A percentile compares a stretch with the other conserved stretches of the same genome.
phyloP scores from a whole-genome alignment of 1,140 invertebrate genomes.

The Drosophila mojavensis region DNA sequence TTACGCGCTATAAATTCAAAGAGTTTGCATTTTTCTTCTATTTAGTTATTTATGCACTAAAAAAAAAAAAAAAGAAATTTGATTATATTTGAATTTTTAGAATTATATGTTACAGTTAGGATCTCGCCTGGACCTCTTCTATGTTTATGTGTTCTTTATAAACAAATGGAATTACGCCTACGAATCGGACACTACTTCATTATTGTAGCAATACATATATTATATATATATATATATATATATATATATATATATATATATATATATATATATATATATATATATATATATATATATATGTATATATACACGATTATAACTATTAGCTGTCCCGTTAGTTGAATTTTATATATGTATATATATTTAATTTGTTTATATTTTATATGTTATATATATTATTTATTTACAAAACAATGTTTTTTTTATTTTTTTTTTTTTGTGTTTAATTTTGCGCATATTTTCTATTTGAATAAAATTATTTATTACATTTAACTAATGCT shows the following conservation, averaged over 20 bases:
- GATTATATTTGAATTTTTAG: conserved; percentile 7
- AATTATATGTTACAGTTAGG: conserved; percentile 34
- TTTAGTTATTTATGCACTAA: conserved; percentile 50
- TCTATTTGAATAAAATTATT: conserved; percentile 20
- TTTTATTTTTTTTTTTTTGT: not conserved
- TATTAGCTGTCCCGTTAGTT: too few relatives aligned
- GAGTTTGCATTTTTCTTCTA: conserved; percentile 47
- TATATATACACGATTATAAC: conserved; percentile 27
- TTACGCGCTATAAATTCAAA: conserved; percentile 78
- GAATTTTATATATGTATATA: conserved; percentile 11
- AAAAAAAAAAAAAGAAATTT: conserved; percentile 53
- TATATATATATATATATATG: conserved; percentile 23
- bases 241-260: too few relatives aligned
- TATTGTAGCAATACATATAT: conserved; percentile 43
- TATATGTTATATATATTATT: conserved; percentile 12
- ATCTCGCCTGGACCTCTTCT: conserved; percentile 47
- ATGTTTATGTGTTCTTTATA: conserved; percentile 42
- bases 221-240: too few relatives aligned
- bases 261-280: too few relatives aligned
- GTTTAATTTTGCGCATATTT: conserved; percentile 5
- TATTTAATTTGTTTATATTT: conserved; percentile 13
- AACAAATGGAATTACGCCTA: conserved; percentile 58
- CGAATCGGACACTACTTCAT: conserved; percentile 58
- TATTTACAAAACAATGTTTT: conserved; percentile 52
- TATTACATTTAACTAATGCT: conserved; percentile 20